Conservation (phyloP, 2,888 invertebrate species). For the Diarsia brunnea region DNA sequence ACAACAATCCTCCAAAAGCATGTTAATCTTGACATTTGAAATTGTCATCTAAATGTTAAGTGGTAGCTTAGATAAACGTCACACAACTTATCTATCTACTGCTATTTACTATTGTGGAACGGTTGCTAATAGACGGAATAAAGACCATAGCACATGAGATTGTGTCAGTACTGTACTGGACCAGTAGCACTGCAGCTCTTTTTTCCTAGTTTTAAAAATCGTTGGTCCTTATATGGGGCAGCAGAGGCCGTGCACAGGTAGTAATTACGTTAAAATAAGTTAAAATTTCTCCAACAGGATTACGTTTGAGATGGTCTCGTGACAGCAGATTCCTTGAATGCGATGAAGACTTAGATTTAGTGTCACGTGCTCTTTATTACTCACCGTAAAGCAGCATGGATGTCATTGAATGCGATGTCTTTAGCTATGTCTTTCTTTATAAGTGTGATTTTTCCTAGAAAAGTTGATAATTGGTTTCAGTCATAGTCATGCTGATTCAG, state of each 20-base stretch:
- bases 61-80: slow-evolving; percentile 29
- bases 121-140: slow-evolving; percentile 1
- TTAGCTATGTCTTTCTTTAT: not conserved
- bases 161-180: not conserved
- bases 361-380: not conserved
- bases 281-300: not conserved
- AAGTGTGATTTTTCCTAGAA: not conserved
- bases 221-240: no score
- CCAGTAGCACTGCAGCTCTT: not conserved
- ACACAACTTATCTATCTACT: slow-evolving; percentile 5
- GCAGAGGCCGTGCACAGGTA: not conserved
- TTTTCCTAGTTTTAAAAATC: not conserved
- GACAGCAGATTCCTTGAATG: not conserved
- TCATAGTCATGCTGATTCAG: not conserved
- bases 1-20: slow-evolving; percentile 7
- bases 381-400: not conserved
- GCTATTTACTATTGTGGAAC: slow-evolving; percentile 16
- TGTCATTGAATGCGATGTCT: not conserved
- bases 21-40: slow-evolving; percentile 35
- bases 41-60: slow-evolving; percentile 19
- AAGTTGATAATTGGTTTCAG: not conserved
- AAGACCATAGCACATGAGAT: not conserved
- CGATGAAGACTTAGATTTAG: not conserved
- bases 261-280: no score
- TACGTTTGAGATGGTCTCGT: not conserved